Percentiles rank a stretch among this genome's conserved stretches.
Conservation (phyloP, 1,140 invertebrate genomes). For the Drosophila lowei region DNA sequence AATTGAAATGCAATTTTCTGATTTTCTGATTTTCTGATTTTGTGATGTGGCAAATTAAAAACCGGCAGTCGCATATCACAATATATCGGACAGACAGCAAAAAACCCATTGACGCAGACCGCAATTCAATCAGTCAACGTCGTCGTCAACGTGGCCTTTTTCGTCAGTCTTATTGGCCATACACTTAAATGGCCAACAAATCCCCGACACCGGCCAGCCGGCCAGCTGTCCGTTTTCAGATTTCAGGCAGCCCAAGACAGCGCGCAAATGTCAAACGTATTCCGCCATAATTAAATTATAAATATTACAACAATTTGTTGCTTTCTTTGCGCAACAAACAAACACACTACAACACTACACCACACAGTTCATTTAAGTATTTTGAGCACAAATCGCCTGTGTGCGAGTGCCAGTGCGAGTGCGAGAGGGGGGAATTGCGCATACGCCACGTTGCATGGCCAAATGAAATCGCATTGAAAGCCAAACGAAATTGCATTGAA, state of each 20-base stretch:
- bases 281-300: constrained; percentile 63
- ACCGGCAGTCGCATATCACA: constrained; percentile 11
- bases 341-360: neutral
- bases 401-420: neutral
- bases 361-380: constrained; percentile 20
- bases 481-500: constrained; percentile 25
- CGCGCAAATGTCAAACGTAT: constrained; percentile 32
- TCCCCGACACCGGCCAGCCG: neutral
- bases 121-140: constrained; percentile 65
- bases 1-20: constrained; percentile 64
- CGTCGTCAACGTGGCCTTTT: constrained; percentile 50
- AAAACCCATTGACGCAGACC: constrained; percentile 33
- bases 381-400: constrained; percentile 34
- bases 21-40: constrained; percentile 61
- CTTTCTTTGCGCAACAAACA: constrained; percentile 52
- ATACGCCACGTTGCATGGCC: constrained; percentile 53
- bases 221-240: neutral
- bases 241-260: neutral
- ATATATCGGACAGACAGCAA: neutral
- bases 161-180: constrained; percentile 48
- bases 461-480: constrained; percentile 46
- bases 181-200: constrained; percentile 36
- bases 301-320: constrained; percentile 48
- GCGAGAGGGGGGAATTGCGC: constrained; percentile 48
- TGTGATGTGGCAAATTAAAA: constrained; percentile 59